Evolutionary conservation across 2,797 vertebrate genomes (phyloP).

Genomic region (Spondyliosoma cantharus): DNA sequence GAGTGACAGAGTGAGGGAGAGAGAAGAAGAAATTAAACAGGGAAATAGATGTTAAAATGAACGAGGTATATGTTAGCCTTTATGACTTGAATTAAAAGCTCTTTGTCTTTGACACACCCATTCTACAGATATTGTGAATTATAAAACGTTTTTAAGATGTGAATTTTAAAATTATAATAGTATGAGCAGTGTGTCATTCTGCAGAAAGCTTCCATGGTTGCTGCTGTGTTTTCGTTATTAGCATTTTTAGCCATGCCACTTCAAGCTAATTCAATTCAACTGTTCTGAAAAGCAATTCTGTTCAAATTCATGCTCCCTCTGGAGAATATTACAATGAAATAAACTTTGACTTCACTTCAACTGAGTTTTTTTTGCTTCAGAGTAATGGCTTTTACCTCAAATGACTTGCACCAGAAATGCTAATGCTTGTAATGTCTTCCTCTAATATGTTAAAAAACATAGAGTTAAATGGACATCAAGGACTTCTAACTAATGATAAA

Average conservation of each 20-base stretch:
- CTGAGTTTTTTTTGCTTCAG: conserved; percentile 17
- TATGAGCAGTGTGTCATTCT: not conserved
- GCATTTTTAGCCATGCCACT: conserved; percentile 1
- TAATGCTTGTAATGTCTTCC: conserved; percentile 2
- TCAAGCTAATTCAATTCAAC: conserved; percentile 7
- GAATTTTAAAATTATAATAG: conserved; percentile 4
- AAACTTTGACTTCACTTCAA: not conserved
- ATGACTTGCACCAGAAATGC: conserved; percentile 18
- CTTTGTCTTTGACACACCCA: not conserved
- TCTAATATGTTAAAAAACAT: conserved; percentile 21
- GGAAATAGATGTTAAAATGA: not conserved
- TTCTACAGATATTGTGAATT: conserved; percentile 13
- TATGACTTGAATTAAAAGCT: not conserved
- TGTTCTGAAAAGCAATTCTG: conserved; percentile 6
- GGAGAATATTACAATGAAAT: conserved; percentile 16
- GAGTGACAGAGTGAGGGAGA: not conserved
- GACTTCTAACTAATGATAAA: conserved; percentile 18
- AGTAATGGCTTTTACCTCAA: conserved; percentile 8
- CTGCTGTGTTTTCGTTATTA: not conserved
- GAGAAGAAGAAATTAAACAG: conserved; percentile 3
- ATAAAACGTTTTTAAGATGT: conserved; percentile 10
- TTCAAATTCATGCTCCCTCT: not conserved
- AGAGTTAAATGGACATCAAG: conserved; percentile 20
- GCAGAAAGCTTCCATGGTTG: not conserved
- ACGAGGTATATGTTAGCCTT: conserved; percentile 1